phyloP scores from a whole-genome alignment of 2,113 vertebrate species.

The Tangachromis dhanisi region DNA sequence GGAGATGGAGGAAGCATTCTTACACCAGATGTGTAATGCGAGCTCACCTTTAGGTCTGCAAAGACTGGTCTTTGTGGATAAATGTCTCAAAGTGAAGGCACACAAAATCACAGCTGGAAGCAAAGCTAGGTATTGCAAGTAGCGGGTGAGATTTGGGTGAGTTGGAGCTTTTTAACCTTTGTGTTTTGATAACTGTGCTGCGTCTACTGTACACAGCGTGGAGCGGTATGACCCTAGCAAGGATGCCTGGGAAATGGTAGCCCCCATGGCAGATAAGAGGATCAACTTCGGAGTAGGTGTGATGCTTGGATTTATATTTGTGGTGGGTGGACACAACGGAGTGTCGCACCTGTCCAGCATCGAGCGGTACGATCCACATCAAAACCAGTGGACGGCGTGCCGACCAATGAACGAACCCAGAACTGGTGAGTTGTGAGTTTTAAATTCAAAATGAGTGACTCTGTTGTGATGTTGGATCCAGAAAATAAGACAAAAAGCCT shows the following conservation, averaged over 20 bases:
- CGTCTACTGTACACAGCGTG: constrained; percentile 72
- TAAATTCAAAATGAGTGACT: neutral
- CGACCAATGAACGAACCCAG: constrained; percentile 95
- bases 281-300: constrained; percentile 97
- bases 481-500: neutral
- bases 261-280: constrained; percentile 95
- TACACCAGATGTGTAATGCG: neutral
- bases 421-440: constrained; percentile 79
- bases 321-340: constrained; percentile 95
- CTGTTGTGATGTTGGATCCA: neutral
- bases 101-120: neutral
- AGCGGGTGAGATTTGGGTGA: neutral
- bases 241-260: constrained; percentile 94
- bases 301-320: constrained; percentile 97
- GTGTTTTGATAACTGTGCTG: neutral
- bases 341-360: constrained; percentile 96
- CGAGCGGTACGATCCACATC: constrained; percentile 94
- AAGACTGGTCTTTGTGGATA: neutral
- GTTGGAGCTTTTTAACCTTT: neutral
- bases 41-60: neutral
- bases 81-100: neutral
- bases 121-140: neutral
- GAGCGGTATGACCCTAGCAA: constrained; percentile 94
- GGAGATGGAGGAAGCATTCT: neutral
- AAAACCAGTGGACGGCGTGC: constrained; percentile 97